These are phyloP conservation scores for Accipiter virgatus DNA, from an alignment of 2,113 vertebrate genomes.

Conservation along the genomic window DNA sequence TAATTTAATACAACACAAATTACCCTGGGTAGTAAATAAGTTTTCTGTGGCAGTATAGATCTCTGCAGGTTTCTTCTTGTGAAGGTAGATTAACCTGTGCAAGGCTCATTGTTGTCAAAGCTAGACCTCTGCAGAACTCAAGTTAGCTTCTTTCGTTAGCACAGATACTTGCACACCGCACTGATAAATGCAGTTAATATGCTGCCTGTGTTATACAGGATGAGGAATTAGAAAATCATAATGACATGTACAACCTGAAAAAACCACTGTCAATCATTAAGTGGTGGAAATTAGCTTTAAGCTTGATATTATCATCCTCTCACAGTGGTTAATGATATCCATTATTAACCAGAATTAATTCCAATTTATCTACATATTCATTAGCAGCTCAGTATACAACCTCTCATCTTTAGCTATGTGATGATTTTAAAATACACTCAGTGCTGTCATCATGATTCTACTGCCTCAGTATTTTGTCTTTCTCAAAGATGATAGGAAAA, in stretches of 20 bases:
- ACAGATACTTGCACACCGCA: neutral
- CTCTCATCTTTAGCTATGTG: neutral
- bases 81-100: neutral
- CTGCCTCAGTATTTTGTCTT: neutral
- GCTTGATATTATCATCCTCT: neutral
- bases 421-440: neutral
- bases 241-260: neutral
- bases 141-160: neutral
- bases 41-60: neutral
- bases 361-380: slow-evolving; percentile 2
- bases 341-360: slow-evolving; percentile 32
- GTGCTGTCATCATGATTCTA: neutral
- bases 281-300: slow-evolving; percentile 8
- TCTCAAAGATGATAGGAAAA: neutral
- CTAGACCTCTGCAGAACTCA: neutral
- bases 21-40: neutral
- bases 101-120: neutral
- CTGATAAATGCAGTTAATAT: neutral
- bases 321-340: neutral
- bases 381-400: neutral
- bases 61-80: neutral
- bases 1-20: neutral
- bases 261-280: neutral
- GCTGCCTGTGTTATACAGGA: neutral
- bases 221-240: neutral